Base-by-base conservation (phyloP, 2,797 vertebrate genomes). In the Huso huso region DNA sequence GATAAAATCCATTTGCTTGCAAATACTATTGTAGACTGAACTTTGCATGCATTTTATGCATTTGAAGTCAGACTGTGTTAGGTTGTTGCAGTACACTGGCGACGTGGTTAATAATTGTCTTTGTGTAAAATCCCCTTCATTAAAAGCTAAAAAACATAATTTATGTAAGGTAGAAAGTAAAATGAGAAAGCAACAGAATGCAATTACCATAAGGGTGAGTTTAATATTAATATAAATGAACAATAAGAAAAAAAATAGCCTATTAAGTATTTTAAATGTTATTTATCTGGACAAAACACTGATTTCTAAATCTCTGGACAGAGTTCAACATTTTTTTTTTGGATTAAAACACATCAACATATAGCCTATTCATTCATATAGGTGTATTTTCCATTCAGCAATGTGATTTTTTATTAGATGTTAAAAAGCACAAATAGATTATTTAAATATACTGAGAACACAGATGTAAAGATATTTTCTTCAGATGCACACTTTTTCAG, bases 161-260 rank as follows among this genome's bases (percentile, higher is more conserved):
- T 84, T 74, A 83, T 89, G 85, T 87, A 88, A 82, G 79, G 77
- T 80, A 88, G 83, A 83, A 85, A 87, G 86, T 86, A 79, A 81
- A 81, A 82, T 78, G 72, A 87, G 87, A 37, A 62, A 78, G 81
- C 82, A 82, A 83, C 84, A 83, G 75, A 82, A 63, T 66, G 18
- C 70, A 72, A 74, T 78, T 80, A 79, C 70, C 78, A 75, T 86
- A 87, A 82, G 83, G 88, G 83, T 83, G 83, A 82, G 80, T 77
- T 81, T 83, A 37, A 37, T 37, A 37, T 37, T 37, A 37, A 37
- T 84, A 81, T 84, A 84, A 85, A 84, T 79, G 81, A 85, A 88
- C 86, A 88, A 89, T 88, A 85, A 37, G 5, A n/a, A 37, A 37
- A 86, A 68, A 74, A 73, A 75, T 76, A 74, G 75, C 80, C 78